phyloP scores from a whole-genome alignment of 2,888 invertebrate genomes.

The Drosophila monieri region DNA sequence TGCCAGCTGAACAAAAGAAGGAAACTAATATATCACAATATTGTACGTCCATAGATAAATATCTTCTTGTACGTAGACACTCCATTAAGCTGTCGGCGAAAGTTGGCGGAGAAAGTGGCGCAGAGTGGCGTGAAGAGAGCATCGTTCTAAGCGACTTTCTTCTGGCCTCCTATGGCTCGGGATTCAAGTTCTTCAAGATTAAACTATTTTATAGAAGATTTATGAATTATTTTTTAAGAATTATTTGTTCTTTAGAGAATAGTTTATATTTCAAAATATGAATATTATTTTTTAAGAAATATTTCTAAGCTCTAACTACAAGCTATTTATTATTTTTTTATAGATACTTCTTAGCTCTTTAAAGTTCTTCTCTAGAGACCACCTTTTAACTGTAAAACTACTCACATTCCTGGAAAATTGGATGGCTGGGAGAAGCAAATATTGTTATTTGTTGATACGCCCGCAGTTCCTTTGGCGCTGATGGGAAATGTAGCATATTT shows the following conservation, averaged over 20 bases:
- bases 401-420: neutral
- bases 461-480: neutral
- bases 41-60: constrained; percentile 20
- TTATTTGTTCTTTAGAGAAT: no score
- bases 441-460: neutral
- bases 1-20: constrained; percentile 16
- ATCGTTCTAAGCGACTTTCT: neutral
- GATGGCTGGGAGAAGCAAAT: neutral
- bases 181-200: no score
- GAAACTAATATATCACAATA: constrained; percentile 33
- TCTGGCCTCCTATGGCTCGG: no score
- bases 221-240: no score
- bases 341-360: no score
- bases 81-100: constrained; percentile 25
- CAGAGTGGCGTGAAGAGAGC: neutral
- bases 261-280: no score
- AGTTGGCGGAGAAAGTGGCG: constrained; percentile 13
- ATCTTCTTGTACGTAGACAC: constrained; percentile 16
- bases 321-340: no score
- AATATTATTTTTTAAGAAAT: no score
- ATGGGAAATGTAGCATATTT: constrained; percentile 26
- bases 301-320: no score
- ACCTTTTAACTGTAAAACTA: no score
- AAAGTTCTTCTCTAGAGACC: no score
- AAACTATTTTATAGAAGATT: no score